Percentiles rank a stretch among this genome's conserved stretches.
Evolutionary conservation across 2,888 invertebrate genomes (phyloP).

Genomic region (Ectobius pallidus): DNA sequence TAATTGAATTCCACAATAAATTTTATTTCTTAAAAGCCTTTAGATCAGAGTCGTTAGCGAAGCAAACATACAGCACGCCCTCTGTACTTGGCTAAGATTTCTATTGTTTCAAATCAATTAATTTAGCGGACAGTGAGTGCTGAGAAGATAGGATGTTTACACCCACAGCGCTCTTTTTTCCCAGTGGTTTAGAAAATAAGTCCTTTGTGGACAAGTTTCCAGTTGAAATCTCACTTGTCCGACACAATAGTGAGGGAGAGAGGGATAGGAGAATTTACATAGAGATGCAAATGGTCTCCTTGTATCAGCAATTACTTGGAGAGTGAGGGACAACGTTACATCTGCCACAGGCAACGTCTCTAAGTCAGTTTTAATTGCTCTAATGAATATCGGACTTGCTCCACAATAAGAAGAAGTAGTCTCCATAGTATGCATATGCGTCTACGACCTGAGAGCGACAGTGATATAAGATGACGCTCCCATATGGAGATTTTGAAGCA

Average conservation of each 20-base stretch:
- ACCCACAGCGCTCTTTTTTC: too few species aligned
- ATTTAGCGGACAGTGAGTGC: too few species aligned
- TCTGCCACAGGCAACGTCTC: constrained; percentile 38
- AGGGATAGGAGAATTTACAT: constrained; percentile 32
- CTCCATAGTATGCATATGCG: background rate
- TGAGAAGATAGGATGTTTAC: too few species aligned
- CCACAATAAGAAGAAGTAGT: background rate
- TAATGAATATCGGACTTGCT: constrained; percentile 38
- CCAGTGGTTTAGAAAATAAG: too few species aligned
- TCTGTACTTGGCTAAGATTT: too few species aligned
- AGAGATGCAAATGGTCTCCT: constrained; percentile 39
- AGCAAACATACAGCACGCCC: too few species aligned
- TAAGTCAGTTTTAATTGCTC: constrained; percentile 39
- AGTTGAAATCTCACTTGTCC: background rate
- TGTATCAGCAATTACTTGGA: constrained; percentile 31
- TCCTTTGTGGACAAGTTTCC: background rate
- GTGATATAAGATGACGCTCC: background rate
- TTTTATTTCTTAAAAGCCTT: too few species aligned
- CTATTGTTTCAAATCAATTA: too few species aligned
- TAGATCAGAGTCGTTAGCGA: too few species aligned
- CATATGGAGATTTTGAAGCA: too few species aligned
- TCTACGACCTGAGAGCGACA: background rate
- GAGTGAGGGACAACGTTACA: constrained; percentile 11
- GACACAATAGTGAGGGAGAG: background rate
- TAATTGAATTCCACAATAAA: too few species aligned